Percentiles rank a stretch among this genome's conserved stretches.
phyloP scores from a whole-genome alignment of 2,888 invertebrate species.

The Galerucella nymphaeae region DNA sequence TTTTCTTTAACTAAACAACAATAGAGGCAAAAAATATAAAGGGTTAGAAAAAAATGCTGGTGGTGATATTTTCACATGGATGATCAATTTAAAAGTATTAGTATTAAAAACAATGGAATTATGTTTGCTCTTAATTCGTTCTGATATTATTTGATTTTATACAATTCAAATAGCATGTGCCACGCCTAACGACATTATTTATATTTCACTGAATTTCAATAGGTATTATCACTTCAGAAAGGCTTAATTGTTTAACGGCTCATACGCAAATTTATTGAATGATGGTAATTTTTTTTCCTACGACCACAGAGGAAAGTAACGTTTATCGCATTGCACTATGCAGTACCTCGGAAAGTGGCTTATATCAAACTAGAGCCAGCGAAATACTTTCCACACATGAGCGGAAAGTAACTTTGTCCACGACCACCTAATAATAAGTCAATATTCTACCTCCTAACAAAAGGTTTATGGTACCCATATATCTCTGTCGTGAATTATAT shows the following conservation, averaged over 20 bases:
- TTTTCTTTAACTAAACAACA: constrained; percentile 23
- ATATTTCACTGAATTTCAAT: constrained; percentile 47
- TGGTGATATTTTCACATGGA: constrained; percentile 39
- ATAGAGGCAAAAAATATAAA: constrained; percentile 22
- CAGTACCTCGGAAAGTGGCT: too few species aligned
- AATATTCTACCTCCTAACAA: too few species aligned
- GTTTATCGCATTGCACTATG: too few species aligned
- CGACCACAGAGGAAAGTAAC: too few species aligned
- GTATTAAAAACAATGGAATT: constrained; percentile 35
- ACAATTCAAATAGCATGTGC: constrained; percentile 51
- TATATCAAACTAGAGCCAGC: too few species aligned
- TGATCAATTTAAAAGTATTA: constrained; percentile 34
- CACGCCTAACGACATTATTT: constrained; percentile 49
- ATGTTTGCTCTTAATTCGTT: constrained; percentile 49
- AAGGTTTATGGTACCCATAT: too few species aligned
- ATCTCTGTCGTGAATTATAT: too few species aligned
- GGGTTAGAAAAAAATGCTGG: constrained; percentile 28
- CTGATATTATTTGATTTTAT: constrained; percentile 44
- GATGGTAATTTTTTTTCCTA: background rate
- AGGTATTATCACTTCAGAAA: background rate
- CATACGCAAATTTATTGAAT: background rate
- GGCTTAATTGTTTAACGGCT: background rate
- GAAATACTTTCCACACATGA: too few species aligned
- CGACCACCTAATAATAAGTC: too few species aligned
- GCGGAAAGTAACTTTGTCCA: too few species aligned